Evolutionary conservation across 2,797 vertebrate genomes (phyloP), one percentile per base, ranked within the genome.

Genomic region (Liparis tanakae): DNA sequence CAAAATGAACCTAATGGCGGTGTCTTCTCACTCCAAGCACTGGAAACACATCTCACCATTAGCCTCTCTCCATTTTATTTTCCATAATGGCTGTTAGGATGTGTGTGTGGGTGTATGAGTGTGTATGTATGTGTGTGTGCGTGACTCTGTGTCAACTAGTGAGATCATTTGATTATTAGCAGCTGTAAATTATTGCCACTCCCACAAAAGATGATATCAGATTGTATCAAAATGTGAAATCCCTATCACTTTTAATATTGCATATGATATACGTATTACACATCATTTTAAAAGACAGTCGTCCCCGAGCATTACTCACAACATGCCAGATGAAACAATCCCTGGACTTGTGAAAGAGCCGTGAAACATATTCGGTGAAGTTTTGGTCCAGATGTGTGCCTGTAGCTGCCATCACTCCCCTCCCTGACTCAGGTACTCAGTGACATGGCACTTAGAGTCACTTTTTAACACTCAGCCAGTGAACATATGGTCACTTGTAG

Each of bases 1-100:
- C 25, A 30, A 30, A 30, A 30, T 30, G 25, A 30, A 2, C n/a
- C n/a, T n/a, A n/a, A n/a, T n/a, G n/a, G n/a, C n/a, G n/a, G n/a
- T n/a, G n/a, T n/a, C 25, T 44, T 65, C 63, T 73, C 60, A 33
- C 70, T 54, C 48, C 68, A 72, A 80, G 39, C 4, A 63, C 54
- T 64, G 54, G 69, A 59, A 54, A 59, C 69, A 72, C 65, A 69
- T 67, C 41, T 70, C 4, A 39, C 41, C 67, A 71, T 75, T 80
- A 64, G 68, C 6, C 13, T 22, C 20, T 63, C 17, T 75, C 68
- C 62, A 71, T 62, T 51, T 53, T 37, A 67, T 74, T 54, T 70
- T 70, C 57, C 41, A 59, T 36, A 15, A 30, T 58, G 25, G 63
- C 64, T 67, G 63, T 57, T 43, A 33, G 17, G 14, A 30, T 53